Evolutionary conservation across 2,797 vertebrate species (phyloP).

Genomic region (Sebastes jordani): DNA sequence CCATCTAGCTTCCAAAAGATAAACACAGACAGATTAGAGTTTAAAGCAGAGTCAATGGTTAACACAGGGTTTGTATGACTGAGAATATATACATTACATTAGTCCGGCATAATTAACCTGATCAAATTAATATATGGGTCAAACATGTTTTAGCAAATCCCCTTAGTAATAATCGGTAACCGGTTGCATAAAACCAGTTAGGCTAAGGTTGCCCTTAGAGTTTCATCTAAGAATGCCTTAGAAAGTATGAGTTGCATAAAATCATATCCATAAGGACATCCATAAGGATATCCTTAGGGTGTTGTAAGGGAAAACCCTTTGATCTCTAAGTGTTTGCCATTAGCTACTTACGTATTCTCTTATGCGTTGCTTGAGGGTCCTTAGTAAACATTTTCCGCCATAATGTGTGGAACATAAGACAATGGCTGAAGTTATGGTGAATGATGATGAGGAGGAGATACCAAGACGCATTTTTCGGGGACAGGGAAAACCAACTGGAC

Average conservation of each 20-base stretch:
- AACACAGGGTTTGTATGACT: not conserved
- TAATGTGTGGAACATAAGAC: not conserved
- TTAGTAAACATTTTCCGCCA: not conserved
- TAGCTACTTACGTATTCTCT: not conserved
- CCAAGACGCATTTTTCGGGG: not conserved
- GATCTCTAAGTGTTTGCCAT: not conserved
- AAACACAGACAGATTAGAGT: not conserved
- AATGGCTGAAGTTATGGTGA: not conserved
- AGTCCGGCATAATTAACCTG: not conserved
- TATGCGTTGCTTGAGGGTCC: too few species aligned
- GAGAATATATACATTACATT: not conserved
- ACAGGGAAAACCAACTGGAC: not conserved
- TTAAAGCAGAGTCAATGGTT: not conserved
- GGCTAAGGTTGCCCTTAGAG: rapidly evolving
- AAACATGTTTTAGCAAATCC: not conserved
- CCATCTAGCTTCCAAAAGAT: not conserved
- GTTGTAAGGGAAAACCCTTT: not conserved
- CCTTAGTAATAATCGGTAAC: not conserved
- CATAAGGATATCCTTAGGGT: not conserved
- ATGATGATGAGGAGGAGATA: not conserved
- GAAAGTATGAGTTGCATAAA: not conserved
- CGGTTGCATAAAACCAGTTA: not conserved
- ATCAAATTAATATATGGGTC: not conserved
- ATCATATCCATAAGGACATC: not conserved
- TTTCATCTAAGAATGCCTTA: not conserved